A percentile compares a stretch with the other conserved stretches of the same genome.
Evolutionary conservation across 2,797 vertebrate genomes (phyloP).

Genomic region (Saxicola maurus): DNA sequence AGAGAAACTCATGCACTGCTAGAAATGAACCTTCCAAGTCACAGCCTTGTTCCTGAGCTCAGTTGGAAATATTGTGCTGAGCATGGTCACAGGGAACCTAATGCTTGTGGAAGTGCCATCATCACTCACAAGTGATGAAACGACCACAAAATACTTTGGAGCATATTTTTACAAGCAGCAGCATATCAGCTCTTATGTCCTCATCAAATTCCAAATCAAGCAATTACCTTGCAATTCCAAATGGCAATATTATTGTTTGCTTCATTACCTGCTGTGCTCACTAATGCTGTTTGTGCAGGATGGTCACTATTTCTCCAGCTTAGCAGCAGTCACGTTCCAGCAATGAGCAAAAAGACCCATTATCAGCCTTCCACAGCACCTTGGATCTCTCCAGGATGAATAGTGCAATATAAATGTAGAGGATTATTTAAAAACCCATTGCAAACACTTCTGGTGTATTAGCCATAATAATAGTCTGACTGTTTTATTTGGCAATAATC

Average conservation of each 20-base stretch:
- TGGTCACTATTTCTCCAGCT: conserved; percentile 14
- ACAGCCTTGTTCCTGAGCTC: neutral
- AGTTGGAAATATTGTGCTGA: accelerated
- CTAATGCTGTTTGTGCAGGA: neutral
- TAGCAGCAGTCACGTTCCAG: neutral
- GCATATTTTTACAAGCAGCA: neutral
- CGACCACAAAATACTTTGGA: neutral
- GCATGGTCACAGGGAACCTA: neutral
- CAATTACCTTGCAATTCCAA: conserved; percentile 36
- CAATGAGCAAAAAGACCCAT: neutral
- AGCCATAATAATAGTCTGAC: conserved; percentile 13
- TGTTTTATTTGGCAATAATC: conserved; percentile 50
- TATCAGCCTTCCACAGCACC: conserved; percentile 12
- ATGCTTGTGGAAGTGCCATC: neutral
- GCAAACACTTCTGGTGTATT: conserved; percentile 20
- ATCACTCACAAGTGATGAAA: neutral
- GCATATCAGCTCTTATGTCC: neutral
- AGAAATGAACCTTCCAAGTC: neutral
- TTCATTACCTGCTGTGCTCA: neutral
- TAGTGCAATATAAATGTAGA: neutral
- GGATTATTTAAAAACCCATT: conserved; percentile 58
- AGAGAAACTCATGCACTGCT: accelerated
- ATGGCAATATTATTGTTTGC: conserved; percentile 30
- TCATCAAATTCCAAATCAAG: conserved; percentile 34
- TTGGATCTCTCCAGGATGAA: conserved; percentile 12